phyloP scores from a whole-genome alignment of 2,113 vertebrate genomes.

The Lamprotornis superbus region DNA sequence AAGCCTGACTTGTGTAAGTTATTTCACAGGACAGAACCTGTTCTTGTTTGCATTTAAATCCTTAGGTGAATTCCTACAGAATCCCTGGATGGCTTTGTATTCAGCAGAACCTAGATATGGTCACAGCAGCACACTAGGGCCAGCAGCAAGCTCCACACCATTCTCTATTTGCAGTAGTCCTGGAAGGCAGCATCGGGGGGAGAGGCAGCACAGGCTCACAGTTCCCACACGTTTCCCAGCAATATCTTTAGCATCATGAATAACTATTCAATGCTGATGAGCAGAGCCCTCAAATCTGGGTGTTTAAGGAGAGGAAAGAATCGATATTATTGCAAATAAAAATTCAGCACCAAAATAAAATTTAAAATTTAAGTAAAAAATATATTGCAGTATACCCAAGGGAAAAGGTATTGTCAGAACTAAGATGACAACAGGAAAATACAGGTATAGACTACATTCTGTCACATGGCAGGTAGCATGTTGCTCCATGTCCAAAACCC shows the following conservation, averaged over 20 bases:
- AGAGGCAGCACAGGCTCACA: not conserved
- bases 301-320: not conserved
- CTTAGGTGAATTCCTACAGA: not conserved
- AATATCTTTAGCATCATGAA: not conserved
- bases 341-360: not conserved
- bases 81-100: not conserved
- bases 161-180: not conserved
- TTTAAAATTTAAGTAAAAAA: not conserved
- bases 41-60: not conserved
- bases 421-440: not conserved
- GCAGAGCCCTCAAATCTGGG: not conserved
- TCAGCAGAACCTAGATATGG: not conserved
- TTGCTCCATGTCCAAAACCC: not conserved
- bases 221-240: not conserved
- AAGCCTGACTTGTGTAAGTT: not conserved
- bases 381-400: not conserved
- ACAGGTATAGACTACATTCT: not conserved
- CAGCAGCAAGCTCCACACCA: not conserved
- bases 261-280: not conserved
- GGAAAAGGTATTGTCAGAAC: not conserved
- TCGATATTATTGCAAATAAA: not conserved
- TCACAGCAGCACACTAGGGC: no score
- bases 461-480: not conserved
- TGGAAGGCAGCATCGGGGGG: fast-evolving
- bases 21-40: not conserved